Percentiles rank a stretch among this genome's conserved stretches.
phyloP scores from a whole-genome alignment of 1,140 invertebrate species.

The Mercenaria mercenaria region DNA sequence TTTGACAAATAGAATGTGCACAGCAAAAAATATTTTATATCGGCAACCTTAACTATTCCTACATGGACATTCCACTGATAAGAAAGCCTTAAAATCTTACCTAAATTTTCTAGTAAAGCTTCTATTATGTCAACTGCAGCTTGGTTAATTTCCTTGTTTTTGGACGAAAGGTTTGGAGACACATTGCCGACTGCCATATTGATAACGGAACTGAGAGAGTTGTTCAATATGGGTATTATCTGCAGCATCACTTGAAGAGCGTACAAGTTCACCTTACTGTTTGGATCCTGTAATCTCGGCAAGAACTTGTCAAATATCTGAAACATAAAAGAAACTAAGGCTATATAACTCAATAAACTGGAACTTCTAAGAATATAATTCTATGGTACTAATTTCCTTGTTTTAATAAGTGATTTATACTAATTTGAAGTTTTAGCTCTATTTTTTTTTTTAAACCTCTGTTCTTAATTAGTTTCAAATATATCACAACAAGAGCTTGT shows the following conservation, averaged over 20 bases:
- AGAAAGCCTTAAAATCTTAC: no score
- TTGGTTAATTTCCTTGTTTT: conserved; percentile 84
- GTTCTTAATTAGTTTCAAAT: no score
- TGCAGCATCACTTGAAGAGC: conserved; percentile 84
- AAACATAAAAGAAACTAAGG: conserved; percentile 54
- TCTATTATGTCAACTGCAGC: conserved; percentile 83
- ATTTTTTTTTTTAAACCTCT: no score
- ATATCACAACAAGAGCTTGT: no score
- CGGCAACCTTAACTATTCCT: no score
- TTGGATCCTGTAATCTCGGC: conserved; percentile 84
- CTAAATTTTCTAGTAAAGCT: conserved; percentile 82
- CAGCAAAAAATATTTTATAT: no score
- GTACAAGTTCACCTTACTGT: conserved; percentile 85
- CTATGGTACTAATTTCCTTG: no score
- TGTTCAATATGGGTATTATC: conserved; percentile 80
- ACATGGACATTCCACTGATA: no score
- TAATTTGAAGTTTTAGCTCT: no score
- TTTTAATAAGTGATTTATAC: no score
- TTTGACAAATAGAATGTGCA: no score
- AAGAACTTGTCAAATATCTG: conserved; percentile 86
- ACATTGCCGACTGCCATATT: conserved; percentile 82
- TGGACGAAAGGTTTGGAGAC: conserved; percentile 84
- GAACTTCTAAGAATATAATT: no score
- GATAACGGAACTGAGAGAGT: conserved; percentile 79
- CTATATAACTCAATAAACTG: neutral